Evolutionary conservation across 35 echinoderm and acorn worm genomes (phyloP).

Genomic region (Anneissia japonica): DNA sequence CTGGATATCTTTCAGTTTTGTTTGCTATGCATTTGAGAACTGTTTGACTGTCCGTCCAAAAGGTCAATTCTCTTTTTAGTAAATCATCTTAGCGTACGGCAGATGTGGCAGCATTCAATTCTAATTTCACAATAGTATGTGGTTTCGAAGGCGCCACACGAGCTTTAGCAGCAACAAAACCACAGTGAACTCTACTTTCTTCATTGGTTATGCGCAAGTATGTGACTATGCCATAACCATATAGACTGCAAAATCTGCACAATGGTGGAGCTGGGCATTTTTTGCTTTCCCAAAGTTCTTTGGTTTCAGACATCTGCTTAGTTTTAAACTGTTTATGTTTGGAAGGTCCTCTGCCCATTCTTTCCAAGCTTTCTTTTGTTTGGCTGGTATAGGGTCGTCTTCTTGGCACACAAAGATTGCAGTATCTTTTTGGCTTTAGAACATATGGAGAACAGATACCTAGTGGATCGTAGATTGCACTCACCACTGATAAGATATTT

Average conservation of each 20-base stretch:
- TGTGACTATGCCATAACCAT: constrained; percentile 35
- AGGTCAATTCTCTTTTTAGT: constrained; percentile 26
- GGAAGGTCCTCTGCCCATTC: constrained; percentile 28
- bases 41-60: constrained; percentile 12
- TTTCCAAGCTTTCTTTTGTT: constrained; percentile 18
- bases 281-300: constrained; percentile 1
- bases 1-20: neutral
- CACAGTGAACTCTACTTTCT: constrained; percentile 8
- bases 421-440: constrained; percentile 33
- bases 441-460: constrained; percentile 32
- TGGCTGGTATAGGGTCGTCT: constrained; percentile 29
- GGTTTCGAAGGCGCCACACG: constrained; percentile 22
- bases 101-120: constrained; percentile 35
- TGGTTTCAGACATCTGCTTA: constrained; percentile 40
- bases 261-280: constrained; percentile 41
- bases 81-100: constrained; percentile 14
- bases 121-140: constrained; percentile 23
- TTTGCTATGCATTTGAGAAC: constrained; percentile 13
- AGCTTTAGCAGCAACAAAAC: constrained; percentile 24
- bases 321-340: constrained; percentile 10
- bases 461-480: constrained; percentile 41
- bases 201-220: constrained; percentile 18
- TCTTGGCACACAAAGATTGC: constrained; percentile 20
- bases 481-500: constrained; percentile 31
- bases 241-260: constrained; percentile 44